Conservation (phyloP, 2,113 vertebrate species). For the Bufo bufo region DNA sequence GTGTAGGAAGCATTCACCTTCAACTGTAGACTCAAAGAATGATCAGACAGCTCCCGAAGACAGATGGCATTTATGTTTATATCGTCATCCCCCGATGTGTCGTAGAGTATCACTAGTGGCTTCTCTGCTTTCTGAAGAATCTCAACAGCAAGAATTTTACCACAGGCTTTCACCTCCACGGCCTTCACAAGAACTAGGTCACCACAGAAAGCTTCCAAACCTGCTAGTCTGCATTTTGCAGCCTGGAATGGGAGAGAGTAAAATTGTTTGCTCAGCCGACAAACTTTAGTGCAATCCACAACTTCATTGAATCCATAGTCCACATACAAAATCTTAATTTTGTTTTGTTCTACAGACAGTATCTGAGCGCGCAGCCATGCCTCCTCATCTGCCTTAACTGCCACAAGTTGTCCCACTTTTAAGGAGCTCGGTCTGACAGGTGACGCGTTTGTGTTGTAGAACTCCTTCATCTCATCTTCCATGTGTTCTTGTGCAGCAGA, state of each 20-base stretch:
- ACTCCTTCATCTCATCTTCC: constrained; percentile 86
- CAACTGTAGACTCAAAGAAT: too few species aligned
- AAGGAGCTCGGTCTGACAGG: constrained; percentile 62
- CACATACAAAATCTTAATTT: constrained; percentile 81
- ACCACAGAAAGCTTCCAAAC: too few species aligned
- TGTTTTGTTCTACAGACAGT: constrained; percentile 71
- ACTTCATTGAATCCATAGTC: constrained; percentile 88
- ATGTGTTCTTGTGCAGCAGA: constrained; percentile 86
- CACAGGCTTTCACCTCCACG: too few species aligned
- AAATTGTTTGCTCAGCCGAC: constrained; percentile 80
- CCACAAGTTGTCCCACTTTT: constrained; percentile 79
- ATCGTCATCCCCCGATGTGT: too few species aligned
- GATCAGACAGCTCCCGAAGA: too few species aligned
- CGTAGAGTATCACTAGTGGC: too few species aligned
- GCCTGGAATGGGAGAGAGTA: constrained; percentile 85
- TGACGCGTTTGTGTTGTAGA: constrained; percentile 71
- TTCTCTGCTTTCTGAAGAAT: too few species aligned
- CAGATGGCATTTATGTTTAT: too few species aligned
- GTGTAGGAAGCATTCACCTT: too few species aligned
- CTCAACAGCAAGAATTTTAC: too few species aligned
- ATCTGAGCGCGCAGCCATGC: constrained; percentile 84
- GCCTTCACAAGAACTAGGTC: too few species aligned
- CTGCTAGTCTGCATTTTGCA: constrained; percentile 86
- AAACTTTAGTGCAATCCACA: constrained; percentile 73
- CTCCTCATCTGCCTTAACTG: constrained; percentile 81